phyloP scores from a whole-genome alignment of 2,113 vertebrate species.

The Trachemys scripta region DNA sequence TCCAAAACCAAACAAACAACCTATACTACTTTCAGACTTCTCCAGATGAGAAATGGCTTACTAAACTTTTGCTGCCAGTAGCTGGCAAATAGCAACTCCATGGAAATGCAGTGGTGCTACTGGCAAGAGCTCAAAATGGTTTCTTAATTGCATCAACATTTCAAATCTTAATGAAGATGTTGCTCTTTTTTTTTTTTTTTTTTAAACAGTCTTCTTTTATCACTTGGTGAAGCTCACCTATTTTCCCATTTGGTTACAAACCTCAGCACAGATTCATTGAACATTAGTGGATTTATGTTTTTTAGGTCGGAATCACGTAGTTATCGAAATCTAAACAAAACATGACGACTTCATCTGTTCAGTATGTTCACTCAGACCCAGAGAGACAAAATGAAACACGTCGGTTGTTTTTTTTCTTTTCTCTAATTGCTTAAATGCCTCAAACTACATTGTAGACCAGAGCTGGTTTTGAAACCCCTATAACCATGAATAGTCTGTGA shows the following conservation, averaged over 20 bases:
- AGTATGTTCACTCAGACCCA: background rate
- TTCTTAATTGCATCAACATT: background rate
- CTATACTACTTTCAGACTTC: background rate
- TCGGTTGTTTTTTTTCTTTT: background rate
- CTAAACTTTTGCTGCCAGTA: background rate
- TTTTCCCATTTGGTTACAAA: background rate
- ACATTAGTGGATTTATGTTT: background rate
- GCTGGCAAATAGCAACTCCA: background rate
- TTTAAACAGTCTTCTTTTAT: background rate
- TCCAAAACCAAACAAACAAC: background rate
- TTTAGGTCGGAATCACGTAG: background rate
- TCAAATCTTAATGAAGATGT: background rate
- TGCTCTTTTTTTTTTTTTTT: background rate
- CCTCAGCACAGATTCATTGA: background rate
- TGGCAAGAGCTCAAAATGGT: background rate
- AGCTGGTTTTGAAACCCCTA: background rate
- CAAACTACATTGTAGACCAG: background rate
- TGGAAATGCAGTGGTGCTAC: background rate
- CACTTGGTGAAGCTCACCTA: background rate
- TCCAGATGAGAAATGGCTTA: background rate
- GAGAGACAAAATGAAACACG: background rate
- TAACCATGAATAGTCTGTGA: background rate
- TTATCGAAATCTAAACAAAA: background rate
- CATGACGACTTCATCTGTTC: background rate
- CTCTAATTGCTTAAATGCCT: background rate